Evolutionary conservation across 2,888 invertebrate genomes (phyloP).

Genomic region (Teleiodes luculella): DNA sequence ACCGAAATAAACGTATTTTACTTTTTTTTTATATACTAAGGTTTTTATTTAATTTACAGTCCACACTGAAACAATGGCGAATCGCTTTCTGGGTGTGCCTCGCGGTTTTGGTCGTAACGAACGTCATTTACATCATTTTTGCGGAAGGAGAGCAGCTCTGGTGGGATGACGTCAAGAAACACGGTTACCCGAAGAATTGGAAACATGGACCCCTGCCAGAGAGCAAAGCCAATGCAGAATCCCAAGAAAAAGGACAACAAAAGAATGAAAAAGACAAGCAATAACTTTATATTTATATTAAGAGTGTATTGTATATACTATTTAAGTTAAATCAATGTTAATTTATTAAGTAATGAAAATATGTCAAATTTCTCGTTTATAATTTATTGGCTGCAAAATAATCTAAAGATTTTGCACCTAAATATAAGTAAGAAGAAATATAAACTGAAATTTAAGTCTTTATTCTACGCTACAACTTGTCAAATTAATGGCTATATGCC

Average conservation of each 20-base stretch:
- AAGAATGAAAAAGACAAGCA: constrained; percentile 23
- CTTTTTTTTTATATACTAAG: too few species aligned
- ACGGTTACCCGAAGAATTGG: constrained; percentile 66
- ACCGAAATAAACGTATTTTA: too few species aligned
- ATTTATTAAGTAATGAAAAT: too few species aligned
- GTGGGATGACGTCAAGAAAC: constrained; percentile 83
- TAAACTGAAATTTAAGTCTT: too few species aligned
- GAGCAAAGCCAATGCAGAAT: constrained; percentile 23
- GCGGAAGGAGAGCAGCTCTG: constrained; percentile 86
- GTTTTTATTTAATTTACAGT: constrained; percentile 53
- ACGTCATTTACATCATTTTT: constrained; percentile 82
- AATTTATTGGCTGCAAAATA: too few species aligned
- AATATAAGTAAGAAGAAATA: too few species aligned
- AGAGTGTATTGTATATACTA: not conserved
- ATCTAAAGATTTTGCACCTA: too few species aligned
- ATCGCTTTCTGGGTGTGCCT: constrained; percentile 89
- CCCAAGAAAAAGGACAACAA: constrained; percentile 31
- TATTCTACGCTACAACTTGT: too few species aligned
- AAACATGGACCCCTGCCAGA: constrained; percentile 55
- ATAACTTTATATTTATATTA: not conserved
- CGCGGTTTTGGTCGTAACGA: constrained; percentile 82
- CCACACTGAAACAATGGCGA: constrained; percentile 84
- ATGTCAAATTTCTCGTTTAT: too few species aligned
- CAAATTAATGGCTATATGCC: too few species aligned
- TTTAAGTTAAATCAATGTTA: constrained; percentile 2